Percentiles rank a stretch among this genome's conserved stretches.
These are phyloP conservation scores for Deroplatys truncata DNA, from an alignment of 2,888 invertebrate genomes.

Conservation along the genomic window DNA sequence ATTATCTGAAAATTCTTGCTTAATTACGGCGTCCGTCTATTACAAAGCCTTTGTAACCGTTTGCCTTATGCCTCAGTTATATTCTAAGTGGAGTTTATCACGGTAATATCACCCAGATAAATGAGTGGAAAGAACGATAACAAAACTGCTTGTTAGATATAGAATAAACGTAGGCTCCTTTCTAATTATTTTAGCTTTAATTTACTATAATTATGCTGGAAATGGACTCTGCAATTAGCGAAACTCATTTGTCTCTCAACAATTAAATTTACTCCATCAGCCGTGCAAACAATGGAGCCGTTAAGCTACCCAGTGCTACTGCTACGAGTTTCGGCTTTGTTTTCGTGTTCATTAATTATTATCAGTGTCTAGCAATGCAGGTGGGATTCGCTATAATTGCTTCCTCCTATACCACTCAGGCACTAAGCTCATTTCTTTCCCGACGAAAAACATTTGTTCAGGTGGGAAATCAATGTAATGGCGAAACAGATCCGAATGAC, in stretches of 20 bases:
- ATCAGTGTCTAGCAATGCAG: not conserved
- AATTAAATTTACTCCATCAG: not conserved
- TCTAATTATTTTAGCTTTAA: not conserved
- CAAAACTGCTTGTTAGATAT: not conserved
- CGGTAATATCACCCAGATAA: not conserved
- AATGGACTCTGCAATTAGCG: not conserved
- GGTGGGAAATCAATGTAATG: not conserved
- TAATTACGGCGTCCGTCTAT: too few species aligned
- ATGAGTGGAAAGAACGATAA: not conserved
- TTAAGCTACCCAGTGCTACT: not conserved
- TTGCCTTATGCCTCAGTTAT: too few species aligned
- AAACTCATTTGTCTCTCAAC: not conserved
- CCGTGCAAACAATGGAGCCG: not conserved
- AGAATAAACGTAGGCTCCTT: not conserved
- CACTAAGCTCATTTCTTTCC: not conserved
- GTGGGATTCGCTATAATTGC: not conserved
- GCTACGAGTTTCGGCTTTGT: not conserved
- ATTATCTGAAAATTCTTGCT: too few species aligned
- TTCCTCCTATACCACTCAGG: not conserved
- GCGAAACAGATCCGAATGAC: not conserved
- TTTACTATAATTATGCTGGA: not conserved
- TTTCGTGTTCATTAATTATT: not conserved
- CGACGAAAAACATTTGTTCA: not conserved
- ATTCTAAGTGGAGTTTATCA: too few species aligned
- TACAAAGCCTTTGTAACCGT: too few species aligned